Conservation (phyloP, 2,113 vertebrate species). For the Nyctibius bracteatus region DNA sequence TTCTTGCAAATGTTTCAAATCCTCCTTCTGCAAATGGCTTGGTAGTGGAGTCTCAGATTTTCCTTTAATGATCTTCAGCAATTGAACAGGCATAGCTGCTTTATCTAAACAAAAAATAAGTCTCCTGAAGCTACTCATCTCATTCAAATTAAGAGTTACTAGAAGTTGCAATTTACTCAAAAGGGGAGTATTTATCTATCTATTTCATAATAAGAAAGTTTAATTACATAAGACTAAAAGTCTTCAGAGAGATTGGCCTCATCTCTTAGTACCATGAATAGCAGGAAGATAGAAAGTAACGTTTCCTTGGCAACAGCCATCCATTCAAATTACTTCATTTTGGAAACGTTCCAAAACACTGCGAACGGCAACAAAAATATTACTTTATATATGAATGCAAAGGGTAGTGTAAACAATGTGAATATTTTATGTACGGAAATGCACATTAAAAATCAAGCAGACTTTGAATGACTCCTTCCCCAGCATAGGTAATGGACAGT, state of each 20-base stretch:
- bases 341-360: neutral
- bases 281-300: neutral
- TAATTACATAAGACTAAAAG: neutral
- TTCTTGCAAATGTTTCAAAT: slow-evolving; percentile 46
- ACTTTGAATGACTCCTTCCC: neutral
- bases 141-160: neutral
- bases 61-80: slow-evolving; percentile 47
- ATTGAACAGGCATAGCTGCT: slow-evolving; percentile 60
- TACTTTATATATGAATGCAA: neutral
- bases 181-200: neutral
- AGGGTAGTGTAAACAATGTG: neutral
- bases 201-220: neutral
- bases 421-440: neutral
- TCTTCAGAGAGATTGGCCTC: neutral
- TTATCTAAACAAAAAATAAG: slow-evolving; percentile 2
- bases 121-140: neutral
- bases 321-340: neutral
- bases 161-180: neutral
- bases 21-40: slow-evolving; percentile 42
- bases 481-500: neutral
- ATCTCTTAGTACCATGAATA: neutral
- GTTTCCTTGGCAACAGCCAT: neutral
- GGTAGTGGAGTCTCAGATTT: slow-evolving; percentile 14
- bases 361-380: neutral
- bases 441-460: neutral